Percentiles rank a stretch among this genome's conserved stretches.
Conservation (phyloP, 2,797 vertebrate species). For the Hemitrygon akajei region DNA sequence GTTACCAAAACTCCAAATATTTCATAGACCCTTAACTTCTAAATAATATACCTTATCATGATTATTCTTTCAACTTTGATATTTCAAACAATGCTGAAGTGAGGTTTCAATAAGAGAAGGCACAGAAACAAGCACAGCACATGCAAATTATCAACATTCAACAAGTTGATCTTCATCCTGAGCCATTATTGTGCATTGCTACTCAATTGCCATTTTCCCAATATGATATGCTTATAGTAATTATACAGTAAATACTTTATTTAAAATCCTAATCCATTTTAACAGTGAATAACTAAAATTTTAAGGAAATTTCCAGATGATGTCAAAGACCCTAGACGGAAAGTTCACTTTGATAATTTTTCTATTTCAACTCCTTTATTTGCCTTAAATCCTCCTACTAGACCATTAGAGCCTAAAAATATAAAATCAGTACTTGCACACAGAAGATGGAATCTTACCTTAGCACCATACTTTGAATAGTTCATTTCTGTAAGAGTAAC, state of each 20-base stretch:
- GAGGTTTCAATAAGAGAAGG: neutral
- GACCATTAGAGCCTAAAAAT: neutral
- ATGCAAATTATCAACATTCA: neutral
- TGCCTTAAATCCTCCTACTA: neutral
- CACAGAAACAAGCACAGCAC: neutral
- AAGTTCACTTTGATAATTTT: neutral
- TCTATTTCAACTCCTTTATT: neutral
- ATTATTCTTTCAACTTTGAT: neutral
- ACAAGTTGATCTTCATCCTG: neutral
- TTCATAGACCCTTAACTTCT: neutral
- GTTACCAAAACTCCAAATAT: neutral
- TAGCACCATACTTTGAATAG: constrained; percentile 95
- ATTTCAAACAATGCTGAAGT: neutral
- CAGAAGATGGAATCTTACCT: constrained; percentile 63
- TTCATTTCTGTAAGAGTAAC: constrained; percentile 99
- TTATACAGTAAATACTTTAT: neutral
- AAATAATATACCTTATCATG: neutral
- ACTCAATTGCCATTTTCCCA: neutral
- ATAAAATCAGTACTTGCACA: neutral
- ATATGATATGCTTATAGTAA: neutral
- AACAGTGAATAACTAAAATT: neutral
- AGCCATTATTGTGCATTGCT: neutral
- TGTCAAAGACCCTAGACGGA: neutral
- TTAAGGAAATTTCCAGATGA: neutral
- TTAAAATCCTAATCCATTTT: neutral